These are phyloP conservation scores for Macrochelys suwanniensis DNA, from an alignment of 2,797 vertebrate species.

Conservation along the genomic window DNA sequence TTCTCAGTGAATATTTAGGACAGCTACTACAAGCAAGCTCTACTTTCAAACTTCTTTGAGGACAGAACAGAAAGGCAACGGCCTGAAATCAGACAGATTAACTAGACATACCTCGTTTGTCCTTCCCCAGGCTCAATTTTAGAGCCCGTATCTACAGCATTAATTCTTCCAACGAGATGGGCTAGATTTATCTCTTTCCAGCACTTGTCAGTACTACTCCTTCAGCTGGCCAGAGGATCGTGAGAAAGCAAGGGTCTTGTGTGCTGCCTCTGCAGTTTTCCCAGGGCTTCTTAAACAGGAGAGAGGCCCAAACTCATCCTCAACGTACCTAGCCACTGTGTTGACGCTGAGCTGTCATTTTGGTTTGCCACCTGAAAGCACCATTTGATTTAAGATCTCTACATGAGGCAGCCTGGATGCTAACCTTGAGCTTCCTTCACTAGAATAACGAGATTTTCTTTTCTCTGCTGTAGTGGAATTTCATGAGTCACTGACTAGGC, in stretches of 20 bases:
- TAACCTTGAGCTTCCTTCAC: conserved; percentile 39
- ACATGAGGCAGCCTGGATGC: conserved; percentile 18
- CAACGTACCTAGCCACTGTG: not conserved
- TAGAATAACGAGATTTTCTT: conserved; percentile 46
- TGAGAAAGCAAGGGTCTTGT: not conserved
- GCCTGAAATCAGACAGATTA: not conserved
- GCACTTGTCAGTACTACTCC: not conserved
- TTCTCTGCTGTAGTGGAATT: conserved; percentile 65
- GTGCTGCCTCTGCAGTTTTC: not conserved
- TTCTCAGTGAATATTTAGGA: not conserved
- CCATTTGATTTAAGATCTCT: not conserved
- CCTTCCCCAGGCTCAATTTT: not conserved
- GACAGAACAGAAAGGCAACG: not conserved
- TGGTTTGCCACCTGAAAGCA: conserved; percentile 34
- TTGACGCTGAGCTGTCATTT: conserved; percentile 34
- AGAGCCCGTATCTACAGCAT: not conserved
- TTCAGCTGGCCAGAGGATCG: not conserved
- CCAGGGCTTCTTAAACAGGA: not conserved
- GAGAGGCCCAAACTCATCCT: not conserved
- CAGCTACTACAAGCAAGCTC: not conserved
- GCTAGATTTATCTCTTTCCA: not conserved
- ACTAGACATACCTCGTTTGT: not conserved
- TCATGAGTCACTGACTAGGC: conserved; percentile 67
- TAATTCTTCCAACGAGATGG: not conserved
- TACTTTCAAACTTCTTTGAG: not conserved